A percentile compares a stretch with the other conserved stretches of the same genome.
Conservation (phyloP, 2,797 vertebrate genomes). For the Lindbergichthys nudifrons region DNA sequence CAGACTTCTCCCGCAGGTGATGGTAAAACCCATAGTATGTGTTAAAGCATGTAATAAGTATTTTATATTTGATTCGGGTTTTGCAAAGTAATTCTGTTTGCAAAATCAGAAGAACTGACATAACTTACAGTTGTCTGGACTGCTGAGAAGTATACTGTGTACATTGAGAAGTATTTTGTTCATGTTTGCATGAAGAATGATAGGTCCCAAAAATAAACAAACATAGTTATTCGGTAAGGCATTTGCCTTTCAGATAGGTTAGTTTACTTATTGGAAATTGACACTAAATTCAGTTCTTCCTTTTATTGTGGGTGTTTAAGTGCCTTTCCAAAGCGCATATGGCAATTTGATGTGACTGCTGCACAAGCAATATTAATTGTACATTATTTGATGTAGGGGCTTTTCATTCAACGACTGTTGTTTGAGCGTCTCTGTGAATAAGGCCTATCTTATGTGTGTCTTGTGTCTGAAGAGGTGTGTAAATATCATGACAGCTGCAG, state of each 20-base stretch:
- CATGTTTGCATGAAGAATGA: too few species aligned
- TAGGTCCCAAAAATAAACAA: too few species aligned
- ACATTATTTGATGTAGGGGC: not conserved
- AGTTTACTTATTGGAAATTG: constrained; percentile 15
- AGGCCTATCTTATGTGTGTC: constrained; percentile 31
- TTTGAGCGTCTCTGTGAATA: constrained; percentile 18
- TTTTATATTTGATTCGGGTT: not conserved
- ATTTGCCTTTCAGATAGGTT: constrained; percentile 17
- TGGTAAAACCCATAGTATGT: constrained; percentile 1
- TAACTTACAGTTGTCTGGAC: not conserved
- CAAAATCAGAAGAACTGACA: not conserved
- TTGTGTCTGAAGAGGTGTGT: constrained; percentile 59
- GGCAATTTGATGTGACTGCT: constrained; percentile 17
- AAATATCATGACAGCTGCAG: constrained; percentile 63
- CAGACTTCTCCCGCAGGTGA: constrained; percentile 1
- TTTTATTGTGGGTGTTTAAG: not conserved
- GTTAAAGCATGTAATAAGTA: not conserved
- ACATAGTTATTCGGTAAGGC: not conserved
- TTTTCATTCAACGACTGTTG: constrained; percentile 25
- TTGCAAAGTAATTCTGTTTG: not conserved
- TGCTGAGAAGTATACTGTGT: not conserved
- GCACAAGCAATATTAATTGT: constrained; percentile 11
- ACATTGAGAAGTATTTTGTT: too few species aligned
- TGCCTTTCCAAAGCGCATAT: constrained; percentile 21
- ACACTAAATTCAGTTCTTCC: constrained; percentile 2